phyloP scores from a whole-genome alignment of 2,888 invertebrate species.

The Heliconius aoede region DNA sequence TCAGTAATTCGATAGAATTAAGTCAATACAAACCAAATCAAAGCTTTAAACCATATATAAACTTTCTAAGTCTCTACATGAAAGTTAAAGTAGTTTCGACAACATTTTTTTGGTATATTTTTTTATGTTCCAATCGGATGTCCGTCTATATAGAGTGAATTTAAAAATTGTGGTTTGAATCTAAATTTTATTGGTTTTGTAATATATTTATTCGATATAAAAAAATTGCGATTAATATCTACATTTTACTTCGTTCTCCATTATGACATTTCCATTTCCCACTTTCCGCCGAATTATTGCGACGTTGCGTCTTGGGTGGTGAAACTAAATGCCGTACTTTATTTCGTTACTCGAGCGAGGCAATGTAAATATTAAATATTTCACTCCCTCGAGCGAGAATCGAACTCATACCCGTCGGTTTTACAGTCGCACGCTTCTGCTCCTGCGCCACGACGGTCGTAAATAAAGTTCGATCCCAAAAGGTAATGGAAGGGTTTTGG shows the following conservation, averaged over 20 bases:
- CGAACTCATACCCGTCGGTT: neutral
- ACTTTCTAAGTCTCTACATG: conserved; percentile 14
- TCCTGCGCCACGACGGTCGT: neutral
- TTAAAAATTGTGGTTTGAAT: too few species aligned
- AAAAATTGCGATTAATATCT: too few species aligned
- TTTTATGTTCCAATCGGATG: neutral
- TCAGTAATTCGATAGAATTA: conserved; percentile 2
- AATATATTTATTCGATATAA: too few species aligned
- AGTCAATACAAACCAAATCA: conserved; percentile 6
- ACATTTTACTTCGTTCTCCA: neutral
- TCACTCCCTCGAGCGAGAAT: neutral
- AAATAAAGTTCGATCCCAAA: neutral
- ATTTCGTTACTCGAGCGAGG: neutral
- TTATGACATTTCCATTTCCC: too few species aligned
- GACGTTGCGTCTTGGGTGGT: neutral
- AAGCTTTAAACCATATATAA: conserved; percentile 8
- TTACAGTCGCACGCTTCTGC: neutral
- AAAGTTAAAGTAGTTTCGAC: neutral
- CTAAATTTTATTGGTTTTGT: too few species aligned
- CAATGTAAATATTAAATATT: too few species aligned
- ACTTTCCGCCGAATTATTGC: neutral
- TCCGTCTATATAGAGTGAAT: neutral
- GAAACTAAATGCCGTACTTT: neutral
- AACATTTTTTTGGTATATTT: neutral
- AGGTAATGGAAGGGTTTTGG: neutral